These are phyloP conservation scores for Spilarctia lutea DNA, from an alignment of 2,888 invertebrate genomes.

Conservation along the genomic window DNA sequence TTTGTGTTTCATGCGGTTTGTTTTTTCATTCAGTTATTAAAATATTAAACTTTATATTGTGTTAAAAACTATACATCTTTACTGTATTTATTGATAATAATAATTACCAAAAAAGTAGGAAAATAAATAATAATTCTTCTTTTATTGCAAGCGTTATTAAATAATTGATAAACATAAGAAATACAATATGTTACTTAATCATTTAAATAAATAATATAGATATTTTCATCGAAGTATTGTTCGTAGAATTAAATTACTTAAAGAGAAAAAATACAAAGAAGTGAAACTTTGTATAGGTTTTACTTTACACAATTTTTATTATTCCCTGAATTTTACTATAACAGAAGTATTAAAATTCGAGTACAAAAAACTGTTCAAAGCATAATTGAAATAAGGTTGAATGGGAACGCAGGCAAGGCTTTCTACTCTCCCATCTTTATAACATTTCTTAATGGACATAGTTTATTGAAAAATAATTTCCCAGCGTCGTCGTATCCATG, in stretches of 20 bases:
- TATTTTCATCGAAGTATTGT: neutral
- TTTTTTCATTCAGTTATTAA: neutral
- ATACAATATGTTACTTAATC: neutral
- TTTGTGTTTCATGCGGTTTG: neutral
- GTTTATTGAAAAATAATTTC: conserved; percentile 16
- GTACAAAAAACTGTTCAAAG: neutral
- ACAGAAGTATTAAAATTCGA: neutral
- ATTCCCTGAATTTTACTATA: neutral
- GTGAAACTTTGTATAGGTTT: neutral
- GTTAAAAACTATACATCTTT: neutral
- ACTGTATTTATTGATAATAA: neutral
- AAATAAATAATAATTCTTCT: neutral
- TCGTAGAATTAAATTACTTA: neutral
- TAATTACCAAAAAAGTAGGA: neutral
- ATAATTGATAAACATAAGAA: neutral
- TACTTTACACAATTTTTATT: neutral
- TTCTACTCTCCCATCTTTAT: neutral
- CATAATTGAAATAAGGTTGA: neutral
- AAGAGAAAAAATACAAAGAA: neutral
- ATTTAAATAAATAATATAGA: neutral
- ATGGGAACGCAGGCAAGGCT: no score
- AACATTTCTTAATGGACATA: neutral
- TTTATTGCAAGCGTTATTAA: neutral
- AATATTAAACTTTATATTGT: neutral
- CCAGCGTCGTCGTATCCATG: conserved; percentile 52